A percentile compares a stretch with the other conserved stretches of the same genome.
Evolutionary conservation across 2,888 invertebrate species (phyloP).

Genomic region (Calliphora vomitoria): DNA sequence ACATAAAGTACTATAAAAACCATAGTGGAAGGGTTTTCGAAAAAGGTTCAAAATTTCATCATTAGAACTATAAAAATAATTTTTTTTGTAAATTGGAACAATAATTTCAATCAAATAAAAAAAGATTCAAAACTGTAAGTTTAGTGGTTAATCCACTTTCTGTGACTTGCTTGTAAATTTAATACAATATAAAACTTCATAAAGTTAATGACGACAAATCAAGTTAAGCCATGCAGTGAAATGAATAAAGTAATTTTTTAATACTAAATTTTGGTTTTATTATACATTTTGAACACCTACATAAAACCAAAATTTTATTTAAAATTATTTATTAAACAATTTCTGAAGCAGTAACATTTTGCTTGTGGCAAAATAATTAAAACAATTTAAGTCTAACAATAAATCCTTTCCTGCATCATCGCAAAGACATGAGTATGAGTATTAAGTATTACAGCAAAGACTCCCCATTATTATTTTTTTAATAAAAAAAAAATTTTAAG

Average conservation of each 20-base stretch:
- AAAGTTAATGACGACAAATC: too few relatives aligned
- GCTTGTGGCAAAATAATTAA: conserved; percentile 54
- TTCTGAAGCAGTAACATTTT: background rate
- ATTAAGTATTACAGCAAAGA: background rate
- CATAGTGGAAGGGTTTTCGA: too few relatives aligned
- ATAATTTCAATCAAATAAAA: too few relatives aligned
- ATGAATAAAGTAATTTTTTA: background rate
- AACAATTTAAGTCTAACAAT: conserved; percentile 27
- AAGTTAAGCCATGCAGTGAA: too few relatives aligned
- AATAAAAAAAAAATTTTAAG: conserved; percentile 39
- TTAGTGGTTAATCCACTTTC: too few relatives aligned
- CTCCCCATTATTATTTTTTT: conserved; percentile 1
- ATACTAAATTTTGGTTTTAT: background rate
- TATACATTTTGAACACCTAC: background rate
- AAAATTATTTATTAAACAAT: background rate
- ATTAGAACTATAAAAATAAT: too few relatives aligned
- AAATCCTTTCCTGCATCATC: conserved; percentile 6
- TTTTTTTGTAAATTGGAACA: too few relatives aligned
- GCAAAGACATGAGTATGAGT: background rate
- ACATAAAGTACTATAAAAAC: too few relatives aligned
- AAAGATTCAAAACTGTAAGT: too few relatives aligned
- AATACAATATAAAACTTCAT: too few relatives aligned
- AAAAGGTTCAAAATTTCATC: too few relatives aligned
- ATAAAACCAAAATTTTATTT: background rate
- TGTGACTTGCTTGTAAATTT: too few relatives aligned